phyloP scores from a whole-genome alignment of 2,888 invertebrate genomes.

The Drosophila bunnanda region DNA sequence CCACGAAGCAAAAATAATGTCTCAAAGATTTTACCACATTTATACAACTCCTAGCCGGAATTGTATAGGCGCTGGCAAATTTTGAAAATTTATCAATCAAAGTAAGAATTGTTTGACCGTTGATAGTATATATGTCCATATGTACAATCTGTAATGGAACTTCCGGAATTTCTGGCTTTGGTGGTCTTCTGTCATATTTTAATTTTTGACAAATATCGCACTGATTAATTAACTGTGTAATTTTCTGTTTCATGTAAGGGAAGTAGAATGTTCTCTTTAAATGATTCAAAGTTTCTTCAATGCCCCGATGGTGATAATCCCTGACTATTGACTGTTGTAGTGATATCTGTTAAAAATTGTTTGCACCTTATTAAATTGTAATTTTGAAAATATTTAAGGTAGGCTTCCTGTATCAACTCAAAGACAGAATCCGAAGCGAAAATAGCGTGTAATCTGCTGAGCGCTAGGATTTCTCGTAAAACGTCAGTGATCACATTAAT shows the following conservation, averaged over 20 bases:
- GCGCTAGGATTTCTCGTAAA: not conserved
- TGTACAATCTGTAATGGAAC: conserved; percentile 44
- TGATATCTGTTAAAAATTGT: not conserved
- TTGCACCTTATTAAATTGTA: not conserved
- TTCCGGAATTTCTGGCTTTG: conserved; percentile 30
- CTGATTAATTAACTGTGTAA: not conserved
- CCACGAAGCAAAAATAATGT: conserved; percentile 20
- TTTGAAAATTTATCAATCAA: conserved; percentile 53
- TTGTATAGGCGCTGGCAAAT: conserved; percentile 41
- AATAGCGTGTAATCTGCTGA: not conserved
- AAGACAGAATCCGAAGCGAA: not conserved
- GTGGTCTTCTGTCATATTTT: conserved; percentile 46
- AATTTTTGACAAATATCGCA: conserved; percentile 36
- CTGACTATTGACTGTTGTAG: not conserved
- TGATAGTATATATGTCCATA: conserved; percentile 44
- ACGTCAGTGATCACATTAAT: not conserved
- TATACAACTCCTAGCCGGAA: not conserved
- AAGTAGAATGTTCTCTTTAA: conserved; percentile 4
- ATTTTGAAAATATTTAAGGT: not conserved
- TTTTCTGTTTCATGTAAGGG: not conserved
- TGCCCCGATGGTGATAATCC: not conserved
- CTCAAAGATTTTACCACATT: conserved; percentile 28
- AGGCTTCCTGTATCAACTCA: not conserved
- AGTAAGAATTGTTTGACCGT: conserved; percentile 27
- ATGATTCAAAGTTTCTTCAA: not conserved